A percentile compares a stretch with the other conserved stretches of the same genome.
Conservation (phyloP, 2,797 vertebrate genomes). For the Distichodus sexfasciatus region DNA sequence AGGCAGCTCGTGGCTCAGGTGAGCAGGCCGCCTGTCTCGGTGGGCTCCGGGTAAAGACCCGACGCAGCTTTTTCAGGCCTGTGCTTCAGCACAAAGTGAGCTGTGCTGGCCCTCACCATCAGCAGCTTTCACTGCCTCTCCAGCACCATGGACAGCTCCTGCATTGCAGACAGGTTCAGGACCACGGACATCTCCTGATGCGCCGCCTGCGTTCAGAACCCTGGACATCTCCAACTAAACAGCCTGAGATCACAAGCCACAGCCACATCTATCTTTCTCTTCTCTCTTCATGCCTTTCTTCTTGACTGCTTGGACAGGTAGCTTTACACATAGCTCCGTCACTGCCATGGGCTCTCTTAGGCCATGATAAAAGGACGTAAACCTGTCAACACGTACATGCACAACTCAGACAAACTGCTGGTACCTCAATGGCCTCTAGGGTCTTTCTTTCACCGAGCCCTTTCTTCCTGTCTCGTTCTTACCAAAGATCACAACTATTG, state of each 20-base stretch:
- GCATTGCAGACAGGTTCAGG: neutral
- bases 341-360: conserved; percentile 15
- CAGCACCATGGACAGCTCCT: conserved; percentile 11
- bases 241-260: conserved; percentile 8
- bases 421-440: conserved; percentile 1
- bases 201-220: neutral
- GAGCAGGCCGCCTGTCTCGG: conserved; percentile 53
- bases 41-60: conserved; percentile 51
- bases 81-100: conserved; percentile 75
- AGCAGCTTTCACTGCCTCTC: conserved; percentile 67
- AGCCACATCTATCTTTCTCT: conserved; percentile 1
- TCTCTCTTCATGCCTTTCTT: neutral
- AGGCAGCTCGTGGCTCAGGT: conserved; percentile 64
- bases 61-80: conserved; percentile 74
- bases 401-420: conserved; percentile 39
- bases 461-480: conserved; percentile 25
- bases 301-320: conserved; percentile 26
- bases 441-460: neutral
- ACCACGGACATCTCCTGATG: neutral
- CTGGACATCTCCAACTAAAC: neutral
- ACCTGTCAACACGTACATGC: conserved; percentile 21
- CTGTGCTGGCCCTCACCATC: conserved; percentile 67
- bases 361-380: conserved; percentile 35
- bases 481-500: conserved; percentile 29
- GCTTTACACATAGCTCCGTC: neutral